Percentiles rank a stretch among this genome's conserved stretches.
phyloP scores from a whole-genome alignment of 2,888 invertebrate species.

The Thereva nobilitata region DNA sequence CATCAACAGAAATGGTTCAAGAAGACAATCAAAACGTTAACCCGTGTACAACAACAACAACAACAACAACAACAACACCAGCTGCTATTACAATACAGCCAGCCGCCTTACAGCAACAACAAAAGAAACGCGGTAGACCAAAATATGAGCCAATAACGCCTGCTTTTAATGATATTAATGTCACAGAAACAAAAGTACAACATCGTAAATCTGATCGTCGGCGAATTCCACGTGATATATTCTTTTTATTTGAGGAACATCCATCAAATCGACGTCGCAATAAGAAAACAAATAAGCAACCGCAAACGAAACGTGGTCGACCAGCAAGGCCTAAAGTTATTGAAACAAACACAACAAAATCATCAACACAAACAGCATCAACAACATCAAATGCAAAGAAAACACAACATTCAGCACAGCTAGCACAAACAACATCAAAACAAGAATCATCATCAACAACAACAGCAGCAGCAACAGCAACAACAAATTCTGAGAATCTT shows the following conservation, averaged over 20 bases:
- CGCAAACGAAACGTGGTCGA: constrained; percentile 44
- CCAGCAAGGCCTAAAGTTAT: constrained; percentile 49
- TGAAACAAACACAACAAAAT: not conserved
- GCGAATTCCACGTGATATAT: constrained; percentile 56
- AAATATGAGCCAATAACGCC: constrained; percentile 6
- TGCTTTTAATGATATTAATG: not conserved
- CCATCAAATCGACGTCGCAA: constrained; percentile 39
- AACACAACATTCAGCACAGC: constrained; percentile 1
- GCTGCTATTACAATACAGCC: not conserved
- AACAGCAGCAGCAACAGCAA: constrained; percentile 12
- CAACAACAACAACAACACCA: constrained; percentile 10
- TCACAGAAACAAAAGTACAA: constrained; percentile 26
- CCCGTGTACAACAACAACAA: not conserved
- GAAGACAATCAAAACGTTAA: too few relatives aligned
- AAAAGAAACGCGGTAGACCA: constrained; percentile 30
- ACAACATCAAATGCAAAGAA: not conserved
- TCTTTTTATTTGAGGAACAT: constrained; percentile 55
- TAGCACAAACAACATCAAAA: constrained; percentile 2
- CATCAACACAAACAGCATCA: not conserved
- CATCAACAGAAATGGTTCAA: too few relatives aligned
- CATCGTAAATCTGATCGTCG: constrained; percentile 56
- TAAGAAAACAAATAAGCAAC: constrained; percentile 38
- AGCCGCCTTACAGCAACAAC: not conserved
- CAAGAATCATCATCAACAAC: constrained; percentile 5
- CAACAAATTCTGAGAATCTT: not conserved